A percentile compares a stretch with the other conserved stretches of the same genome.
phyloP scores from a whole-genome alignment of 2,113 vertebrate genomes.

The Chionis minor region DNA sequence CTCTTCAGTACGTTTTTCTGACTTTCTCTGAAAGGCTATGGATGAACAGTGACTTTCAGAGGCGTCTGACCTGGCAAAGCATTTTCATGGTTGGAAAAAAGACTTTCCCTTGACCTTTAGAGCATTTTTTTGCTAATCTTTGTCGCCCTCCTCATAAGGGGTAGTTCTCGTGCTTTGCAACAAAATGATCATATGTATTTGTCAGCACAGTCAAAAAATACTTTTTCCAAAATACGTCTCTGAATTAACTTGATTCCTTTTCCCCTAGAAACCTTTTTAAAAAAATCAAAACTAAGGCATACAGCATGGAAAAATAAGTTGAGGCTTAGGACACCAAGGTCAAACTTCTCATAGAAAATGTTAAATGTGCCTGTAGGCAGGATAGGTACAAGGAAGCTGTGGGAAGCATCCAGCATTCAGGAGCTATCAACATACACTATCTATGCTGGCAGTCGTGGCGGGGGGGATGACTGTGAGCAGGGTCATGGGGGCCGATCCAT shows the following conservation, averaged over 20 bases:
- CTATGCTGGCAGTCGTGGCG: conserved; percentile 13
- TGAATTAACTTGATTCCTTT: neutral
- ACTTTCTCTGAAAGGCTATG: neutral
- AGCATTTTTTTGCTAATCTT: neutral
- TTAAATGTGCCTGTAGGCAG: conserved; percentile 32
- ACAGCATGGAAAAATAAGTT: conserved; percentile 56
- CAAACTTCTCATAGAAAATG: conserved; percentile 29
- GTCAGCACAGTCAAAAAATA: neutral
- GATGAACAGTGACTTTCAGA: neutral
- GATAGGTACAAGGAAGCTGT: conserved; percentile 35
- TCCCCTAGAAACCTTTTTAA: neutral
- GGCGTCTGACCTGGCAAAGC: neutral
- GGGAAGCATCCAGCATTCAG: conserved; percentile 43
- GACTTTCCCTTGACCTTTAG: neutral
- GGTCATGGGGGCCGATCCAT: conserved; percentile 15
- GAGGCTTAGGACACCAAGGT: conserved; percentile 40
- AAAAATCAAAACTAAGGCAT: neutral
- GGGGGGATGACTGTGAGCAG: conserved; percentile 9
- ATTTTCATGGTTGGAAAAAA: neutral
- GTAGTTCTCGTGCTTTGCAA: neutral
- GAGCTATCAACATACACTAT: conserved; percentile 47
- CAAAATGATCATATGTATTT: neutral
- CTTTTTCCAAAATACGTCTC: conserved; percentile 24
- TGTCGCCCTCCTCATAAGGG: neutral
- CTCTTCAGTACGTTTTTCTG: neutral